Evolutionary conservation across 2,113 vertebrate genomes (phyloP), one percentile per base, ranked within the genome.

Genomic region (Circaetus gallicus): DNA sequence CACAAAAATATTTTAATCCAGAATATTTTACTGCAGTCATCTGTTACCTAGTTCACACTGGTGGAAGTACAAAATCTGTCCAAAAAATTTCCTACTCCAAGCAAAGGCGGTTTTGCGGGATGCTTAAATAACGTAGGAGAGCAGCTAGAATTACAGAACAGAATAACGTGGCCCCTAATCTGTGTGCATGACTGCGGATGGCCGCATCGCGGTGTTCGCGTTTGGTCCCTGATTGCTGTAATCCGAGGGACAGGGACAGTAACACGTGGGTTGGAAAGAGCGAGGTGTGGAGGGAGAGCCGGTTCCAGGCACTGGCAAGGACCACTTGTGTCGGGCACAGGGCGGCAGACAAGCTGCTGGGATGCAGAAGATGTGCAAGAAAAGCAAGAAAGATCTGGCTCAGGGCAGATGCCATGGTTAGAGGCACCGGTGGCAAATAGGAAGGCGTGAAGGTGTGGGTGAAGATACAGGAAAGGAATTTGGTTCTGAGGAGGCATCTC

Each of bases 181-280:
- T 21, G 12, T 10, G 45, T 9, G 32, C 4, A 32, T 38, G 38
- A 34, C n/a, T 4, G 3, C 3, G 3, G 31, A 7, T 10, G 32
- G 43, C 25, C 10, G 4, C 59, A 4, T 16, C 18, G 2, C 3
- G 3, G 21, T 3, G 53, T 0, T 36, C 9, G 2, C 3, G 36
- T 15, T 65, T 38, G 36, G 38, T 29, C 36, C 50, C 0, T 0
- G 49, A 16, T 5, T 32, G 29, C 26, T 66, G 69, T 22, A 49
- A 1, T 1, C 21, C 1, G 11, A 66, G 53, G 63, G 34, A 40
- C 4, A 2, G 25, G 21, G n/a, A 32, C 5, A 2, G 18, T 3
- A 34, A 52, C 6, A 15, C 3, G 1, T 32, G 24, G 21, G 29
- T 20, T 36, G 28, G 40, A 36, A 45, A 47, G 63, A 69, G 55